These are phyloP conservation scores for Turritopsis rubra DNA, from an alignment of 30 jellyfish, hydroid and myxozoan genomes.

Conservation along the genomic window DNA sequence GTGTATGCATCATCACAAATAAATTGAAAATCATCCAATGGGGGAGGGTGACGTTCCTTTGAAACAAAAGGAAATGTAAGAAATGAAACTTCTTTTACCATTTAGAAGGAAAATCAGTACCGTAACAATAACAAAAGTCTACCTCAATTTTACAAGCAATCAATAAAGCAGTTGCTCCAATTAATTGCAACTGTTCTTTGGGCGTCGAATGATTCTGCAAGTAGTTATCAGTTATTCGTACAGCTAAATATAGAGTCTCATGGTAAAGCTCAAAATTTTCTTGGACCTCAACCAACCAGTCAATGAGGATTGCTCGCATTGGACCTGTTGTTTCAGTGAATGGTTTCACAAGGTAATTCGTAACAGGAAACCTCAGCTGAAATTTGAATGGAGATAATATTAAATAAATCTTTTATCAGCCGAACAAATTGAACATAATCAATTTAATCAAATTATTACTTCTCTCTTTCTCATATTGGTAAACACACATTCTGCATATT, in stretches of 20 bases:
- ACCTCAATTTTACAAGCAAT: slow-evolving; percentile 86
- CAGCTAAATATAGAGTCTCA: slow-evolving; percentile 86
- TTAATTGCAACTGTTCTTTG: slow-evolving; percentile 62
- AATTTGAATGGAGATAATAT: background rate
- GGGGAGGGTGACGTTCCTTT: slow-evolving; percentile 93
- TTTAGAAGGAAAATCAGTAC: background rate
- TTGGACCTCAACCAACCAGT: slow-evolving; percentile 95
- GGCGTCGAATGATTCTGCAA: slow-evolving; percentile 54
- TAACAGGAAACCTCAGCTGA: slow-evolving; percentile 41
- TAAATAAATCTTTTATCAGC: background rate
- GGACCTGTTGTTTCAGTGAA: slow-evolving; percentile 53
- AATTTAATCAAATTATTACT: slow-evolving; percentile 16
- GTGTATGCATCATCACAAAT: slow-evolving; percentile 90
- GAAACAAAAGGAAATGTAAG: too few species aligned
- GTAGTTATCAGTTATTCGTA: slow-evolving; percentile 59
- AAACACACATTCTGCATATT: slow-evolving; percentile 85
- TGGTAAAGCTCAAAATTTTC: slow-evolving; percentile 88
- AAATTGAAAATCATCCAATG: slow-evolving; percentile 84
- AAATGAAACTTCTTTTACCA: too few species aligned
- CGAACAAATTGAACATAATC: background rate
- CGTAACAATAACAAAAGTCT: too few species aligned
- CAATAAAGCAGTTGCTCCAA: slow-evolving; percentile 87
- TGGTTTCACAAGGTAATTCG: slow-evolving; percentile 47
- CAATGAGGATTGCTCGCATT: slow-evolving; percentile 84
- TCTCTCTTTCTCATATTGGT: slow-evolving; percentile 68